Base-by-base conservation (phyloP, 2,113 vertebrate genomes). In the Rana temporaria region DNA sequence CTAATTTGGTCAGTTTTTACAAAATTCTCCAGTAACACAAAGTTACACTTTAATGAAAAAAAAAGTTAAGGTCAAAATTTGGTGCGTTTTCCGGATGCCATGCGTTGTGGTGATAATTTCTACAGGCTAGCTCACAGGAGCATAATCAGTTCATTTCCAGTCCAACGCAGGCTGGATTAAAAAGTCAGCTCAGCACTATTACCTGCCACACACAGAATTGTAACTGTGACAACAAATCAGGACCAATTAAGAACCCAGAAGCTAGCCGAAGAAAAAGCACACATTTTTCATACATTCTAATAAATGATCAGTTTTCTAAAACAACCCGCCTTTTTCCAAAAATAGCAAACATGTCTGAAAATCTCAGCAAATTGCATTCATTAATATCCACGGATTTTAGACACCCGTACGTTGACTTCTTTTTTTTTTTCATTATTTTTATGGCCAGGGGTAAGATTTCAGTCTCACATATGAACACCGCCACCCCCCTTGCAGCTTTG, bases 231-330 rank as follows among this genome's bases (percentile, higher is more conserved):
- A 70, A 70, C 55, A 70, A 80, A 53, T 71, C 67, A 24, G 22
- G 38, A 52, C 34, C 78, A 71, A 79, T 70, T 80, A 48, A 24
- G 38, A 70, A 48, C 56, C 78, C 67, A 42, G 32, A 52, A 72
- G 17, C 79, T 32, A 74, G 62, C 52, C 60, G 53, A 65, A 63
- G 57, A 60, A 81, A 63, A 65, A 82, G 59, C 60, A 65, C 48
- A 65, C 70, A 66, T 57, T 66, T 79, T 72, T 71, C 68, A 62
- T 72, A 64, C 52, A 65, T 72, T 69, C 38, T 72, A 81, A 73
- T 81, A 72, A 81, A 81, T 72, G 79, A 73, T 72, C 79, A 65
- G 56, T 64, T 81, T 73, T 65, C 69, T 72, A 81, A 81, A 81
- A 81, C 57, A 72, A 79, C 64, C n/a, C 57, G 20, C 11, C 32